Conservation (phyloP, 37 sponge, comb jelly and placozoan species). For the Chondrosia reniformis region DNA sequence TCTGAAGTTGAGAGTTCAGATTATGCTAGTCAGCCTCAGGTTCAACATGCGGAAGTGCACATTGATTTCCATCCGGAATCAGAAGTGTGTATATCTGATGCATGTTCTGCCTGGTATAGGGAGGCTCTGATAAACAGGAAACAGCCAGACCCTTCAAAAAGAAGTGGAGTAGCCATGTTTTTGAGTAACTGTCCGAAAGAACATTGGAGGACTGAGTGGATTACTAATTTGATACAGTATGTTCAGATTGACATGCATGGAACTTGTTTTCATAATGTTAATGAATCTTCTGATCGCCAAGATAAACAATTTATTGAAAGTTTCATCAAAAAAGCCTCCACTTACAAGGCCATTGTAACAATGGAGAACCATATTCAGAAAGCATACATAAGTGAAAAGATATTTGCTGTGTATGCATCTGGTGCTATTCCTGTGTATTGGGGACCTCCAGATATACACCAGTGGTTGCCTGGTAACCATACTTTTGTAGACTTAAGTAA, state of each 20-base stretch:
- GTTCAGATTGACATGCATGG: constrained; percentile 11
- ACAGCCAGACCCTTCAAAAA: not conserved
- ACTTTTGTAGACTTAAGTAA: constrained; percentile 1
- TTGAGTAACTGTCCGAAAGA: not conserved
- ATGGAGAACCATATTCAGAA: not conserved
- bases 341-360: not conserved
- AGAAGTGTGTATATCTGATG: too few species aligned
- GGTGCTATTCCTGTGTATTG: constrained; percentile 23
- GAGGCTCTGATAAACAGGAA: too few species aligned
- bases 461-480: constrained; percentile 18
- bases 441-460: constrained; percentile 8
- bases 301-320: not conserved
- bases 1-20: too few species aligned
- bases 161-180: constrained; percentile 20
- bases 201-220: not conserved
- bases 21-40: too few species aligned
- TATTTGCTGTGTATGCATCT: not conserved
- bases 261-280: not conserved
- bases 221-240: not conserved
- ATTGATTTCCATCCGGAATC: too few species aligned
- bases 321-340: not conserved
- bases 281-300: not conserved
- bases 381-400: constrained; percentile 3
- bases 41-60: too few species aligned
- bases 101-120: too few species aligned